Evolutionary conservation across 1,140 invertebrate genomes (phyloP).

Genomic region (Philopotamus ludificatus): DNA sequence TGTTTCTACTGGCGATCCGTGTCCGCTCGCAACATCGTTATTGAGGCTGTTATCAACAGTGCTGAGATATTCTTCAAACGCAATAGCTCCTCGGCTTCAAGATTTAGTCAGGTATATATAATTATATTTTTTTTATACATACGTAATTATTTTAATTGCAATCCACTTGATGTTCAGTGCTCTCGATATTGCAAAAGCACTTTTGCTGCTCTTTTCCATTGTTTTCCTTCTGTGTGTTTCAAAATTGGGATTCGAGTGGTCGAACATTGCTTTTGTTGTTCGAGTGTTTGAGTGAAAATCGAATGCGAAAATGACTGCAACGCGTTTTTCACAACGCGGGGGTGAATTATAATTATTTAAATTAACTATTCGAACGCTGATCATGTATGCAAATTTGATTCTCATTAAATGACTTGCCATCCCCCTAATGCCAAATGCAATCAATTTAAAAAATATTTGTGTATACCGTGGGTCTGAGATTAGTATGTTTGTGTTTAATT

Average conservation of each 20-base stretch:
- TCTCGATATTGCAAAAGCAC: no score
- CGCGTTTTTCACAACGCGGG: no score
- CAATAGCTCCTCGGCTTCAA: constrained; percentile 45
- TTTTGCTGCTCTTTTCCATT: not conserved
- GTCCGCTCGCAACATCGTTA: constrained; percentile 48
- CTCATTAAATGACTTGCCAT: constrained; percentile 13
- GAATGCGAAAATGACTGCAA: no score
- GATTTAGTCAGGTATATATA: constrained; percentile 53
- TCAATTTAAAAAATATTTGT: constrained; percentile 13
- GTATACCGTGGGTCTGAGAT: constrained; percentile 44
- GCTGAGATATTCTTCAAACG: constrained; percentile 45
- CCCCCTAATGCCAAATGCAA: not conserved
- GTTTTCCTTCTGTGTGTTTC: not conserved
- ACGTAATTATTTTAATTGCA: not conserved
- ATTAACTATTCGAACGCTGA: no score
- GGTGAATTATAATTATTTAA: no score
- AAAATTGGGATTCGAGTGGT: no score
- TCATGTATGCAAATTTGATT: no score
- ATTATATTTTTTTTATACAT: not conserved
- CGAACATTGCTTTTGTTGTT: not conserved
- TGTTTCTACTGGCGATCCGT: constrained; percentile 35
- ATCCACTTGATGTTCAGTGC: no score
- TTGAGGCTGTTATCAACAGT: constrained; percentile 49
- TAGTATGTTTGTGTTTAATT: constrained; percentile 48
- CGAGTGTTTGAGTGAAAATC: no score